These are phyloP conservation scores for Sorex maritimensis DNA, from an alignment of 2,797 vertebrate species.

Conservation along the genomic window DNA sequence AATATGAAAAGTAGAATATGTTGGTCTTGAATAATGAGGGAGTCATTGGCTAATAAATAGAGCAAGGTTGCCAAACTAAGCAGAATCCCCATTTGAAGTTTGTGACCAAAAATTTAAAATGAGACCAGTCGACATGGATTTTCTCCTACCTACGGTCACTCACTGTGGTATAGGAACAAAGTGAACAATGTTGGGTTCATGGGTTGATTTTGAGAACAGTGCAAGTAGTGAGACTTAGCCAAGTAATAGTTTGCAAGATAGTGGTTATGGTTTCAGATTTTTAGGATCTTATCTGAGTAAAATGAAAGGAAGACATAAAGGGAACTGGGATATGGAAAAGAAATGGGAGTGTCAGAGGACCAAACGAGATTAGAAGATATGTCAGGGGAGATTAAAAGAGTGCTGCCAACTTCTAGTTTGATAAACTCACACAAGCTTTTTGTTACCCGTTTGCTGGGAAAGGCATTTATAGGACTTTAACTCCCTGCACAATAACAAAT, in stretches of 20 bases:
- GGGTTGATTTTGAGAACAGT: neutral
- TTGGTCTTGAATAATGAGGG: slow-evolving; percentile 11
- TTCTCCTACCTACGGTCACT: neutral
- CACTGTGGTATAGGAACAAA: neutral
- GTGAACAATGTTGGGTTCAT: neutral
- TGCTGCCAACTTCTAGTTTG: neutral
- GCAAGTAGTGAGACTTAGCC: neutral
- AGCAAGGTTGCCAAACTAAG: neutral
- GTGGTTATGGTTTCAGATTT: neutral
- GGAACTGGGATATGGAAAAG: no score
- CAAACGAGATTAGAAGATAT: neutral
- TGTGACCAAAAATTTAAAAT: neutral
- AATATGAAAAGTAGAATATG: neutral
- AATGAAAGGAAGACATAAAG: neutral
- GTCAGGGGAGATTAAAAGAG: neutral
- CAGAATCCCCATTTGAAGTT: neutral
- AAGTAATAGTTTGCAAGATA: neutral
- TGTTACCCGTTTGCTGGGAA: neutral
- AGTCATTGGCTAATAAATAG: neutral
- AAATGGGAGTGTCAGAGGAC: neutral
- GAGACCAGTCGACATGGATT: neutral
- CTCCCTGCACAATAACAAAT: neutral
- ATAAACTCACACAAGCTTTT: neutral
- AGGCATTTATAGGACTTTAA: slow-evolving; percentile 21
- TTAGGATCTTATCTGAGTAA: neutral